These are phyloP conservation scores for Pimephales promelas DNA, from an alignment of 2,113 vertebrate species.

Conservation along the genomic window DNA sequence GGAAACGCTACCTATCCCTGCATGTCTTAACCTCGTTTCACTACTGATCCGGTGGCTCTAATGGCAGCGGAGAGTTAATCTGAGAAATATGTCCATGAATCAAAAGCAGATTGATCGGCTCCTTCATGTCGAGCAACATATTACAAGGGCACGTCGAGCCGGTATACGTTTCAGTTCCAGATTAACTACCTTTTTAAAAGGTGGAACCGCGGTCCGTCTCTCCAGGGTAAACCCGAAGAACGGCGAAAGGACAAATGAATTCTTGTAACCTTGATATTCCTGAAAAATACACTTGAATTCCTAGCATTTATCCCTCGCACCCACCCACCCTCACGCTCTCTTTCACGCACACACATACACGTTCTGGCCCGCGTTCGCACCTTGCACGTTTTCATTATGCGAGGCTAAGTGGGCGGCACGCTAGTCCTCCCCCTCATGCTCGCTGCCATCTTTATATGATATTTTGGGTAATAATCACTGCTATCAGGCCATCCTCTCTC, in stretches of 20 bases:
- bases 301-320: not conserved
- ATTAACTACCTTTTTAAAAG: conserved; percentile 54
- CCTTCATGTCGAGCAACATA: conserved; percentile 16
- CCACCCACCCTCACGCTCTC: conserved; percentile 20
- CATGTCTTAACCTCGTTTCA: conserved; percentile 11
- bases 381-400: conserved; percentile 59
- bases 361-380: conserved; percentile 48
- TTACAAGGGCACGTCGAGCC: conserved; percentile 41
- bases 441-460: conserved; percentile 62
- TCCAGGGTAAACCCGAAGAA: conserved; percentile 34
- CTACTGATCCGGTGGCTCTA: conserved; percentile 15
- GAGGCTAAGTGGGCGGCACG: conserved; percentile 60
- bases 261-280: conserved; percentile 41
- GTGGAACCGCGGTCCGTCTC: conserved; percentile 26
- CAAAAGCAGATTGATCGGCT: conserved; percentile 55
- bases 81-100: conserved; percentile 55
- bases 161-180: conserved; percentile 47
- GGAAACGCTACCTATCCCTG: conserved; percentile 71
- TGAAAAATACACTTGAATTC: conserved; percentile 45
- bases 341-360: not conserved
- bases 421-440: conserved; percentile 50
- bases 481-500: conserved; percentile 59
- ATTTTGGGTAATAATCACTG: conserved; percentile 64
- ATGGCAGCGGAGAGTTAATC: conserved; percentile 52
- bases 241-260: conserved; percentile 24